Base-by-base conservation (phyloP, 2,888 invertebrate genomes). In the Dasysyrphus albostriatus region DNA sequence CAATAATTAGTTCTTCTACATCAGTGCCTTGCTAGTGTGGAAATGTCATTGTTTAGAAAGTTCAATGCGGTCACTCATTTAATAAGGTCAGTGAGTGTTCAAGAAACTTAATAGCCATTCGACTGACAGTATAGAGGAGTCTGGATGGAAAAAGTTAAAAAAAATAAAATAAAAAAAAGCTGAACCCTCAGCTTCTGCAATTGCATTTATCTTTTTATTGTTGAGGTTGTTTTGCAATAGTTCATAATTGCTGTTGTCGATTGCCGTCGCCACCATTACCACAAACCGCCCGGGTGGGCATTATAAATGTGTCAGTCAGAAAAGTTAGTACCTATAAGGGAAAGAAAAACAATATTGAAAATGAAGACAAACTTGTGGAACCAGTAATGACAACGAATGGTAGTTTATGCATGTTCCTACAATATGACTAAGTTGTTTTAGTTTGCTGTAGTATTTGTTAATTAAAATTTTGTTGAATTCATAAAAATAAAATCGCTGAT, bases 41-140 rank as follows among this genome's bases (percentile, higher is more conserved):
- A 76, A 63, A 69, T 83, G 77, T 79, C 67, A 61, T 49, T 79
- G 74, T 70, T 83, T 83, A 79, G 79, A 80, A 84, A 80, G 83
- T 84, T 84, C 79, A 80, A 42, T 39, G 47, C 83, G 75, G 83
- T 84, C 83, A 80, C 44, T 70, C 75, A 75, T 70, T 24, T 70
- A 84, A 72, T 63, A 70, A 44, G 80, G 83, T 84, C 83, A 84
- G 58, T 75, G 63, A 80, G 75, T 83, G 63, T 75, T 63, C 49
- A 47, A 83, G 83, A 79, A 79, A 70, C 65, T 44, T 59, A 49
- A 69, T 59, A 58, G 29, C 61, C 61, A 61, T 67, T 78, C 67
- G 44, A 51, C 51, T 73, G 59, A 8, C 29, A 24, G 24, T 24
- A 24, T 24, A n/a, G 1, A 6, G 54, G 1, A 6, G 54, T 54